phyloP scores from a whole-genome alignment of 2,113 vertebrate species.

The Girardinichthys multiradiatus region DNA sequence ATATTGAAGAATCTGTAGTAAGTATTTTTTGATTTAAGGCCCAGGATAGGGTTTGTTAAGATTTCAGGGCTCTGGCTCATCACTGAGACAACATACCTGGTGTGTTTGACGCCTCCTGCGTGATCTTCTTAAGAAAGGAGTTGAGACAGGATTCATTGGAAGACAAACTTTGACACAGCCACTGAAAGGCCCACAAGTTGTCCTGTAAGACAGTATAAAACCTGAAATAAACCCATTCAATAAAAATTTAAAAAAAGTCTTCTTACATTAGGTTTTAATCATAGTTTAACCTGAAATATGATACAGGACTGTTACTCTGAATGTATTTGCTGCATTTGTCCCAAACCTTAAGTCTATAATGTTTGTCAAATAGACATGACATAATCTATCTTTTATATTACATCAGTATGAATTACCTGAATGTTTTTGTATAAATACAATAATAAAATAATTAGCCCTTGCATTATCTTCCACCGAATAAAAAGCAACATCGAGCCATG shows the following conservation, averaged over 20 bases:
- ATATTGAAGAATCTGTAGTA: no score
- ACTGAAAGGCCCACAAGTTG: slow-evolving; percentile 59
- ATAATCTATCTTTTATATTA: no score
- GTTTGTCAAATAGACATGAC: no score
- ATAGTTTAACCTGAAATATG: no score
- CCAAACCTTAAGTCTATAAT: no score
- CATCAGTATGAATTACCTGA: no score
- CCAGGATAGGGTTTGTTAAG: not conserved
- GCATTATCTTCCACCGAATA: no score
- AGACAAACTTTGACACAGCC: slow-evolving; percentile 55
- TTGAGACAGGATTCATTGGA: not conserved
- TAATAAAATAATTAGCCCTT: no score
- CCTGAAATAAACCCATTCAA: not conserved
- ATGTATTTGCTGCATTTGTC: no score
- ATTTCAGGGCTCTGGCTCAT: not conserved
- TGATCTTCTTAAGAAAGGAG: slow-evolving; percentile 24
- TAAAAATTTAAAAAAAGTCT: not conserved
- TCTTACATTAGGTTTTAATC: not conserved
- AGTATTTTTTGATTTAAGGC: not conserved
- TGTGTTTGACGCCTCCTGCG: slow-evolving; percentile 26
- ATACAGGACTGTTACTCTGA: no score
- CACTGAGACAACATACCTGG: slow-evolving; percentile 29
- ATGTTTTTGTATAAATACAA: no score
- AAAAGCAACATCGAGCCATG: no score
- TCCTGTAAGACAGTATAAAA: slow-evolving; percentile 32